Conservation (phyloP, 2,888 invertebrate genomes). For the Tinea pellionella region DNA sequence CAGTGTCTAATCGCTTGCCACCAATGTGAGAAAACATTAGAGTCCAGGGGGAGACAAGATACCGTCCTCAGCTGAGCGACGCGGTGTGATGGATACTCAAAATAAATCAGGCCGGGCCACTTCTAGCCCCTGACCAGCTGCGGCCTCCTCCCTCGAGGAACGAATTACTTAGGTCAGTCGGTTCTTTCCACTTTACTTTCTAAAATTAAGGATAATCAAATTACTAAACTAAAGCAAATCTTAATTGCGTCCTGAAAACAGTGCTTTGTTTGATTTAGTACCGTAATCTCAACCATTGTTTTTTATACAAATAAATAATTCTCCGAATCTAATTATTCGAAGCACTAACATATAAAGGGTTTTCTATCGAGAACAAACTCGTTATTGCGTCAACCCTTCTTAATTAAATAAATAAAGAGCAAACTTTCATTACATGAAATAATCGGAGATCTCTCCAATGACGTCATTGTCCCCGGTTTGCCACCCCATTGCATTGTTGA, state of each 20-base stretch:
- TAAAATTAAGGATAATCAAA: background rate
- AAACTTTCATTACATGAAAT: conserved; percentile 28
- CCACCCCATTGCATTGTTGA: conserved; percentile 6
- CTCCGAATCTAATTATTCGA: background rate
- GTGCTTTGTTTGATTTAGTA: background rate
- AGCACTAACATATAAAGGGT: background rate
- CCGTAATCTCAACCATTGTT: background rate
- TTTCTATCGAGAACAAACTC: background rate
- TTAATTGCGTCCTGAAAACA: background rate
- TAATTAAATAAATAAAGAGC: conserved; percentile 6
- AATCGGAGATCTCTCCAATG: conserved; percentile 52
- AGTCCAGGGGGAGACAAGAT: conserved; percentile 42
- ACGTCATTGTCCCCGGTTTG: conserved; percentile 34
- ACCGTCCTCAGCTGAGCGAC: conserved; percentile 41
- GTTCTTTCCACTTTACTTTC: conserved; percentile 22
- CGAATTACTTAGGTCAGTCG: conserved; percentile 34
- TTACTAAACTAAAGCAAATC: background rate
- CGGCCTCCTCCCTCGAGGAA: conserved; percentile 23
- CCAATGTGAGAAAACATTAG: conserved; percentile 38
- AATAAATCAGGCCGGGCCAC: conserved; percentile 59
- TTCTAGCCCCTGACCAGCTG: conserved; percentile 44
- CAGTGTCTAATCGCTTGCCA: conserved; percentile 10
- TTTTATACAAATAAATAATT: background rate
- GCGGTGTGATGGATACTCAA: conserved; percentile 53
- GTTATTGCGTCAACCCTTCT: background rate